Evolutionary conservation across 2,888 invertebrate species (phyloP).

Genomic region (Philonicus albiceps): DNA sequence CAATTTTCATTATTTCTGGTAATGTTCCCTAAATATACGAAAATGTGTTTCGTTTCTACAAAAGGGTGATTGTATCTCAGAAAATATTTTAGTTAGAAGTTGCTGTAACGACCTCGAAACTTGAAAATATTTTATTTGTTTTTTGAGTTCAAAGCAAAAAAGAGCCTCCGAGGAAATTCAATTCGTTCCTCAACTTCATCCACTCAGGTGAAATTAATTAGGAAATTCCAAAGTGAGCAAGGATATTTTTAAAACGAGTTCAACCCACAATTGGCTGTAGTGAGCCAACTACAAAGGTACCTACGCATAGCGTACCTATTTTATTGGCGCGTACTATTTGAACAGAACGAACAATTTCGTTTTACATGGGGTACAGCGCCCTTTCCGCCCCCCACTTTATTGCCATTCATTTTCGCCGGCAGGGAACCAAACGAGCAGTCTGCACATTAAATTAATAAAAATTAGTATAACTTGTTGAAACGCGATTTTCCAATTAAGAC

Average conservation of each 20-base stretch:
- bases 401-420: not conserved
- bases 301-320: not conserved
- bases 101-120: not conserved
- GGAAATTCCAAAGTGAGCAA: not conserved
- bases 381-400: not conserved
- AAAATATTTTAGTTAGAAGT: not conserved
- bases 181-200: not conserved
- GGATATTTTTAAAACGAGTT: not conserved
- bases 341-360: not conserved
- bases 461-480: slow-evolving; percentile 19
- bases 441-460: not conserved
- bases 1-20: not conserved
- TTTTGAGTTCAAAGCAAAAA: not conserved
- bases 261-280: not conserved
- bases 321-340: not conserved
- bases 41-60: not conserved
- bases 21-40: not conserved
- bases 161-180: not conserved
- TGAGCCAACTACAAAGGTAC: not conserved
- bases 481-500: slow-evolving; percentile 38
- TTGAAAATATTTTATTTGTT: not conserved
- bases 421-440: not conserved
- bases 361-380: not conserved
- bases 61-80: not conserved
- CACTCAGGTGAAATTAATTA: not conserved